These are phyloP conservation scores for Drosophila demipolita DNA, from an alignment of 2,888 invertebrate species.

Conservation along the genomic window DNA sequence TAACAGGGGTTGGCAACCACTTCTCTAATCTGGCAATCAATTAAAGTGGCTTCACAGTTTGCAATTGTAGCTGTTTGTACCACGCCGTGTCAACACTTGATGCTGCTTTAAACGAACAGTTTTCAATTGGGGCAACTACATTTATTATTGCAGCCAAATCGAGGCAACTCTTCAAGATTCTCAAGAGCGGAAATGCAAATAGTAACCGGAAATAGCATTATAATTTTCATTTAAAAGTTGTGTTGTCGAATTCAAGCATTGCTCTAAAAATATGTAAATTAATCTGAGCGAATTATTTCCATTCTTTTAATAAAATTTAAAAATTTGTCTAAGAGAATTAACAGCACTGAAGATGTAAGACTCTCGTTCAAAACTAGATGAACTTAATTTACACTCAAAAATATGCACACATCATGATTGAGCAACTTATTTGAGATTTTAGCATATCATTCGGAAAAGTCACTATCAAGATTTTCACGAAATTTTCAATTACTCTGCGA, in stretches of 20 bases:
- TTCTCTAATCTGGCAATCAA: constrained; percentile 55
- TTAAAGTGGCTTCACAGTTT: constrained; percentile 42
- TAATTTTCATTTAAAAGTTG: background rate
- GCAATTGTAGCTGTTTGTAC: constrained; percentile 13
- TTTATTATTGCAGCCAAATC: background rate
- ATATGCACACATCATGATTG: background rate
- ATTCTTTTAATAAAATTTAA: too few relatives aligned
- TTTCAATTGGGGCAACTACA: background rate
- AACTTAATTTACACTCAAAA: background rate
- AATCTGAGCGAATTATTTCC: background rate
- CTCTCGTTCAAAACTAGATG: background rate
- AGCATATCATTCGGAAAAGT: background rate
- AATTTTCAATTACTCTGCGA: constrained; percentile 44
- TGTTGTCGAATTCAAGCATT: background rate
- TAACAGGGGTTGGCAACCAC: background rate
- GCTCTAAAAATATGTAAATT: background rate
- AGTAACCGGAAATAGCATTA: background rate
- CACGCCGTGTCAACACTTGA: constrained; percentile 10
- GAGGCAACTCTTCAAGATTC: background rate
- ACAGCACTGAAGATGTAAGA: background rate
- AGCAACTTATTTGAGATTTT: background rate
- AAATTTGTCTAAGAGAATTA: background rate
- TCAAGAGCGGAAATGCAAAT: background rate
- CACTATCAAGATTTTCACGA: constrained; percentile 1
- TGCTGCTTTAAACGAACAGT: background rate